Base-by-base conservation (phyloP, 2,888 invertebrate genomes). In the Luperina nickerlii region DNA sequence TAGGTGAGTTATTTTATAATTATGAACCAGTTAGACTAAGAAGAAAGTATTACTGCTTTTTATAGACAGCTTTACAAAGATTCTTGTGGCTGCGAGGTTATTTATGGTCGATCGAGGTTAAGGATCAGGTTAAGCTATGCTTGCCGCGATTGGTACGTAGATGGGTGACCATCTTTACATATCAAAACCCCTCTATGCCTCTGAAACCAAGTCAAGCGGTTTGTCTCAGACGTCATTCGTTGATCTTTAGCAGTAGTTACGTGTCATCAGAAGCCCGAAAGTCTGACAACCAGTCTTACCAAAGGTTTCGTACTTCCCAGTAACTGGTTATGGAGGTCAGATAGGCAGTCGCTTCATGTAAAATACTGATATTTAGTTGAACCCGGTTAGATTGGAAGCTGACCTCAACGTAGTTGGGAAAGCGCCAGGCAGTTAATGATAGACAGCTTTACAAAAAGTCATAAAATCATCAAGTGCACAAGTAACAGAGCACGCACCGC, bases 1-100 rank as follows among this genome's bases (percentile, higher is more conserved):
- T 93, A 48, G 90, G 94, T 94, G 77, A 91, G 89, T 75, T 68
- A 7, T 65, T 9, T 70, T 24, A 27, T 32, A 9, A 9, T 27
- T 18, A 9, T n/a, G 20, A 27, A 60, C n/a, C 38, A 42, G n/a
- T 5, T n/a, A 20, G 0, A 9, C 13, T 0, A 38, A 20, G 24
- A 66, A 66, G 6, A 13, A 38, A 11, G 6, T 38, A 7, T 18
- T 0, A 6, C 32, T 20, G 20, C 32, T 51, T 1, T 51, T 51
- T 6, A 51, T 18, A 2, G 18, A 51, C 48, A 48, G 48, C 48
- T 45, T 51, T 18, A 1, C 1, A 51, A 51, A 18, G 18, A 5
- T 13, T 13, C 15, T 48, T 48, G 15, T 5, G 51, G 51, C 51
- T 32, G 32, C 32, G 32, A 32, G 32, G 32, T 32, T 32, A 32